A percentile compares a stretch with the other conserved stretches of the same genome.
Conservation (phyloP, 2,888 invertebrate species). For the Melinaea marsaeus region DNA sequence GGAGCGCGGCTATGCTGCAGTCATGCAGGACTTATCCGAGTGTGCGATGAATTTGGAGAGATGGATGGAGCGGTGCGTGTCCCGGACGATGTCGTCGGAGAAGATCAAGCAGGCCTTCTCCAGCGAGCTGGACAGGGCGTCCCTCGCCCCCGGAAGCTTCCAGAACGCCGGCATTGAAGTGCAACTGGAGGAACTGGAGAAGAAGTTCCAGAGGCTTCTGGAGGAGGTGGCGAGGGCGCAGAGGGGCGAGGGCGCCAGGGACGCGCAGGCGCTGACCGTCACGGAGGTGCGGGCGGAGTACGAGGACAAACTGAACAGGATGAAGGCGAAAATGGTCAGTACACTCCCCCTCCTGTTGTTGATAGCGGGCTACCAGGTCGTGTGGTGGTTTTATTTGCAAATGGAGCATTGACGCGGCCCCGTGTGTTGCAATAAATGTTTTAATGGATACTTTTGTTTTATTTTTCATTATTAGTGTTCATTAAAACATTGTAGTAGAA, state of each 20-base stretch:
- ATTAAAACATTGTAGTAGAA: conserved; percentile 49
- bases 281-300: conserved; percentile 81
- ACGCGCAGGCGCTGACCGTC: conserved; percentile 54
- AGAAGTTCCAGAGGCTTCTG: conserved; percentile 61
- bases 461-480: conserved; percentile 53
- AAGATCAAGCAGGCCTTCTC: conserved; percentile 64
- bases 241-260: conserved; percentile 50
- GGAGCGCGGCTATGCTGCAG: conserved; percentile 62
- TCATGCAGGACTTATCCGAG: conserved; percentile 64
- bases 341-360: conserved; percentile 66
- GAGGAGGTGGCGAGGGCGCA: conserved; percentile 55
- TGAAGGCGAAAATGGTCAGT: conserved; percentile 90
- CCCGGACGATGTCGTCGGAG: conserved; percentile 55
- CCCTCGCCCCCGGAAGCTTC: conserved; percentile 47
- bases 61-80: conserved; percentile 63
- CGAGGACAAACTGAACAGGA: conserved; percentile 85
- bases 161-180: conserved; percentile 63
- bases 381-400: conserved; percentile 72
- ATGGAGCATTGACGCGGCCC: conserved; percentile 52
- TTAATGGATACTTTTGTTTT: conserved; percentile 64
- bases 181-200: conserved; percentile 63
- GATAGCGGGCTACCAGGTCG: conserved; percentile 68
- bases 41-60: conserved; percentile 61
- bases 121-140: conserved; percentile 49
- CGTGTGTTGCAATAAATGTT: conserved; percentile 56